Conservation (phyloP, 2,113 vertebrate species). For the Brachyhypopomus occidentalis region DNA sequence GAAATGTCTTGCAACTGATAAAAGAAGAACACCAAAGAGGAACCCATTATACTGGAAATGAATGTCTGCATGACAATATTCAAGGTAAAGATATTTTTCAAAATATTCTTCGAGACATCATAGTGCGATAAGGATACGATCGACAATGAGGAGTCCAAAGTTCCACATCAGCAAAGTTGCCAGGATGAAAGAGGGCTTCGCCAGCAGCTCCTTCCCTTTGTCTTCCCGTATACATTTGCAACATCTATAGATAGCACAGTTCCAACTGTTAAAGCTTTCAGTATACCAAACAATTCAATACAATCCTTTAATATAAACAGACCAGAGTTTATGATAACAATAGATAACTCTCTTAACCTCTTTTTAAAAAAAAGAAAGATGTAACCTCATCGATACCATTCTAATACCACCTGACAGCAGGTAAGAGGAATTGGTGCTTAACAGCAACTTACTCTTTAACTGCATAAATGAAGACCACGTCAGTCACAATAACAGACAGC, state of each 20-base stretch:
- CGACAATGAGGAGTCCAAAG: constrained; percentile 90
- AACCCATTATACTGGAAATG: constrained; percentile 99
- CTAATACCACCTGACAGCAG: too few relatives aligned
- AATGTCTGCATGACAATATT: constrained; percentile 78
- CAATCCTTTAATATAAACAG: too few relatives aligned
- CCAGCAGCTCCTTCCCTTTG: constrained; percentile 78
- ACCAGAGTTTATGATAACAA: too few relatives aligned
- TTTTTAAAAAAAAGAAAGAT: not conserved
- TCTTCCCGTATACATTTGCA: constrained; percentile 79
- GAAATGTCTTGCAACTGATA: constrained; percentile 88
- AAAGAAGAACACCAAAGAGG: constrained; percentile 89
- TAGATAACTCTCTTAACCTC: too few relatives aligned
- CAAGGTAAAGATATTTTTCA: constrained; percentile 52
- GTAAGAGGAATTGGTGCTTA: not conserved
- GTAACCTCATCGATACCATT: too few relatives aligned
- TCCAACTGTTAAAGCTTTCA: not conserved
- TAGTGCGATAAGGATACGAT: constrained; percentile 87
- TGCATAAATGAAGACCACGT: constrained; percentile 84
- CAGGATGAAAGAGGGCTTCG: constrained; percentile 83
- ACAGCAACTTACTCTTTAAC: constrained; percentile 83
- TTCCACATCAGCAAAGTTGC: constrained; percentile 90
- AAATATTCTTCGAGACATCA: not conserved
- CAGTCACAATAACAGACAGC: constrained; percentile 86
- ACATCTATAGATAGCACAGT: constrained; percentile 74
- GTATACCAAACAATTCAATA: not conserved